phyloP scores from a whole-genome alignment of 2,888 invertebrate species.

The Muscina levida region DNA sequence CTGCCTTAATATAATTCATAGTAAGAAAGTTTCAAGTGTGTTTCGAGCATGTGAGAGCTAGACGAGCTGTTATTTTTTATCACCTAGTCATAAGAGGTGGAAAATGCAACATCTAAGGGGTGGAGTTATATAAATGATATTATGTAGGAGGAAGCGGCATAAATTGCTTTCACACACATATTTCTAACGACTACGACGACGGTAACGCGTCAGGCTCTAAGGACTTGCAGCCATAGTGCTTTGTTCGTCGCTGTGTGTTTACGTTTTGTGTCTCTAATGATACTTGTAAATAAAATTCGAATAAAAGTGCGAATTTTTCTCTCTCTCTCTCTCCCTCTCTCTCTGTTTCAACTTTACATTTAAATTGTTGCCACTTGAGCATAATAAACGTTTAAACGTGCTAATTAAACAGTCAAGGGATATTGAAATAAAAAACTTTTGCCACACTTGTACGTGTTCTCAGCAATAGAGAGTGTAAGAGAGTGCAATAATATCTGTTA shows the following conservation, averaged over 20 bases:
- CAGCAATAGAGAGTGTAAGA: neutral
- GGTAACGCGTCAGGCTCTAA: conserved; percentile 3
- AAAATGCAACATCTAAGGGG: conserved; percentile 1
- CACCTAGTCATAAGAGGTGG: neutral
- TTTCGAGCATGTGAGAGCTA: conserved; percentile 1
- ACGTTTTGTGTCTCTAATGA: conserved; percentile 14
- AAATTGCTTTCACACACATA: neutral
- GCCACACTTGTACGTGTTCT: neutral
- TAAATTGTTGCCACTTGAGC: conserved; percentile 47
- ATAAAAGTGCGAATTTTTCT: conserved; percentile 27
- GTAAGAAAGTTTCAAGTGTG: conserved; percentile 13
- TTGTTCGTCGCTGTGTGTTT: neutral
- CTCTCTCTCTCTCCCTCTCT: neutral
- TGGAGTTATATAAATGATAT: neutral
- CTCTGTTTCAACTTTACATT: conserved; percentile 15
- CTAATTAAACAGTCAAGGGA: conserved; percentile 43
- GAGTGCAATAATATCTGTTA: conserved; percentile 17
- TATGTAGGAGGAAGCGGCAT: neutral
- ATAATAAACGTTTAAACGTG: conserved; percentile 46
- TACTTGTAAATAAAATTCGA: conserved; percentile 16
- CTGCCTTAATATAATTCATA: conserved; percentile 32
- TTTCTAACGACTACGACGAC: neutral
- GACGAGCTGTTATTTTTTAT: conserved; percentile 12
- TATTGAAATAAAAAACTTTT: neutral
- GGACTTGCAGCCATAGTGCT: too few species aligned